Base-by-base conservation (phyloP, 2,888 invertebrate genomes). In the Torymus tubicola region DNA sequence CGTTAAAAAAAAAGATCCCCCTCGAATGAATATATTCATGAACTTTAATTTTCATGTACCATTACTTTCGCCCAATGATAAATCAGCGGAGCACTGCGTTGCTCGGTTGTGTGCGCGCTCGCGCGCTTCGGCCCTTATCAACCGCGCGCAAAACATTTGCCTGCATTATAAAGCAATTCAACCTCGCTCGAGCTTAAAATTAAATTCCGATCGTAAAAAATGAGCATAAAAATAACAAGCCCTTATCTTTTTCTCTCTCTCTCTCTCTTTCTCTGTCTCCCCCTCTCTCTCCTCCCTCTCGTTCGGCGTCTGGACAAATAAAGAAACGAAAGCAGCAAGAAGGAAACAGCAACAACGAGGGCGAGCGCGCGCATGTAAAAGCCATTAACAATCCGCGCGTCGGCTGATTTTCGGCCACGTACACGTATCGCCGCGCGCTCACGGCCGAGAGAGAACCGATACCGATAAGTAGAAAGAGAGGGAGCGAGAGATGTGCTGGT, bases 401-500 rank as follows among this genome's bases (percentile, higher is more conserved):
- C 14, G 16, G 31, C 8, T 24, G 64, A 81, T 72, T 83, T 75
- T 78, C 31, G 77, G 73, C 70, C 52, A 21, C 12, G 53, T 42
- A 60, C 52, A 42, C 57, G 50, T 64, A 21, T 42, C 42, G 42
- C 42, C 21, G 5, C 55, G 18, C 52, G 16, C 13, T 31, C 72
- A 18, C 52, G 21, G 42, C 31, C 11, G 42, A 52, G 68, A n/a
- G 75, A 71, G 58, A 50, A 74, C 83, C 85, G 87, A 87, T 87
- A 87, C 86, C 85, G 86, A 88, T 87, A 87, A 85, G 83, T 82
- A 84, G 85, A 85, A 85, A 85, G 76, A 83, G 81, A 61, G 81
- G 16, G 42, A 42, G 42, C 42, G 42, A 42, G 42, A 42, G 42
- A 42, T 80, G 16, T 16, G 53, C 69, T 63, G 85, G 86, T 87